A percentile compares a stretch with the other conserved stretches of the same genome.
Conservation (phyloP, 2,888 invertebrate genomes). For the Cantharis flavilabris region DNA sequence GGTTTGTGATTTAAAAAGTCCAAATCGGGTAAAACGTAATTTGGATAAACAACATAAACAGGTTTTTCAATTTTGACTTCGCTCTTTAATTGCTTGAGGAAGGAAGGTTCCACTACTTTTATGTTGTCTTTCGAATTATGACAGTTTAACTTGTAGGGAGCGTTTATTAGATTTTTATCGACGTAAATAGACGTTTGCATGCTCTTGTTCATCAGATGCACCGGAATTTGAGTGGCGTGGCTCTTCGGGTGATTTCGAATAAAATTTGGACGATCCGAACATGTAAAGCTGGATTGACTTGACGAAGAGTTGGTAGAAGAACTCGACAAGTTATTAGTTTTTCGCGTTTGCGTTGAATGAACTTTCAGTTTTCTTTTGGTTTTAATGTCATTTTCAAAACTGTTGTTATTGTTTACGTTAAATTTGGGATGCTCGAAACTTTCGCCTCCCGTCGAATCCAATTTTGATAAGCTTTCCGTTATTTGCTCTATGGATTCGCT, state of each 20-base stretch:
- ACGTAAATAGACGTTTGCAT: slow-evolving; percentile 72
- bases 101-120: slow-evolving; percentile 71
- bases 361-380: slow-evolving; percentile 32
- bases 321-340: slow-evolving; percentile 31
- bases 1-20: slow-evolving; percentile 69
- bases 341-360: slow-evolving; percentile 41
- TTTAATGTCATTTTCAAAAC: slow-evolving; percentile 49
- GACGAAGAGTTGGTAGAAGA: slow-evolving; percentile 35
- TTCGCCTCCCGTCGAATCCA: slow-evolving; percentile 47
- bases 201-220: slow-evolving; percentile 69
- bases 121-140: slow-evolving; percentile 55
- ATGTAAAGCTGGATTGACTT: slow-evolving; percentile 19
- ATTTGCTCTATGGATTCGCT: slow-evolving; percentile 58
- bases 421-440: slow-evolving; percentile 43
- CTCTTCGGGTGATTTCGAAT: slow-evolving; percentile 17
- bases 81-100: slow-evolving; percentile 67
- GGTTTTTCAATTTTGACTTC: slow-evolving; percentile 65
- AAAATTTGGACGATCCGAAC: slow-evolving; percentile 7
- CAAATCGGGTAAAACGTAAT: slow-evolving; percentile 86
- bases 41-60: slow-evolving; percentile 88
- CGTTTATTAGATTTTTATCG: slow-evolving; percentile 47
- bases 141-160: slow-evolving; percentile 42
- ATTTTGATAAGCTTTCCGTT: slow-evolving; percentile 55
- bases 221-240: slow-evolving; percentile 48
- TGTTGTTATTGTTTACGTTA: slow-evolving; percentile 60